These are phyloP conservation scores for Protobothrops mucrosquamatus DNA, from an alignment of 2,113 vertebrate genomes.

Conservation along the genomic window DNA sequence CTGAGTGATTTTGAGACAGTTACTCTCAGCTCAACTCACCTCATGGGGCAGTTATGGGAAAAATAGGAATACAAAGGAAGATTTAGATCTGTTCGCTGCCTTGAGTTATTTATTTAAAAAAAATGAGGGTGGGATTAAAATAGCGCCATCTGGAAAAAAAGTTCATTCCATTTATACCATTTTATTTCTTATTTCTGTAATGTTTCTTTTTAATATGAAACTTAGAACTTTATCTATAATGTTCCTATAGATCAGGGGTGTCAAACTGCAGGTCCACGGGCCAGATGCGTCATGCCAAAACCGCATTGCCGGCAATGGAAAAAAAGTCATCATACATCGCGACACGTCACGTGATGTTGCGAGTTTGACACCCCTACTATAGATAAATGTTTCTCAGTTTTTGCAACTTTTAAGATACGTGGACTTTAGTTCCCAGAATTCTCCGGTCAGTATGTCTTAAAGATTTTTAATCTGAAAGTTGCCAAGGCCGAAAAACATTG, in stretches of 20 bases:
- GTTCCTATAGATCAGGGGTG: neutral
- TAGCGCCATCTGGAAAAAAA: constrained; percentile 13
- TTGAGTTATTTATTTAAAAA: neutral
- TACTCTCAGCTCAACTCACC: neutral
- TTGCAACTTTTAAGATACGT: neutral
- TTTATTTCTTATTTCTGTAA: neutral
- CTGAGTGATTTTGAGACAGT: neutral
- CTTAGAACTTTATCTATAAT: neutral
- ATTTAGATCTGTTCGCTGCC: neutral
- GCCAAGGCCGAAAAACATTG: neutral
- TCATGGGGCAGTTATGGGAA: neutral
- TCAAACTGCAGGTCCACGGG: too few species aligned
- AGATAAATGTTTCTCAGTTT: neutral
- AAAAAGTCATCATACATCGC: too few species aligned
- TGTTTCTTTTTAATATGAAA: neutral
- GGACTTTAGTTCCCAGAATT: neutral
- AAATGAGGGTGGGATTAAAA: neutral
- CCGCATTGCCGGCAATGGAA: too few species aligned
- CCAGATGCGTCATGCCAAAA: too few species aligned
- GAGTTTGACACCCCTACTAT: too few species aligned
- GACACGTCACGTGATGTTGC: too few species aligned
- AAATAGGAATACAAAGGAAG: neutral
- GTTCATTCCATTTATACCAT: neutral
- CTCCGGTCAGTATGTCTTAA: neutral
- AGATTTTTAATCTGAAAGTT: neutral